These are phyloP conservation scores for Hemibagrus wyckioides DNA, from an alignment of 2,113 vertebrate species.

Conservation along the genomic window DNA sequence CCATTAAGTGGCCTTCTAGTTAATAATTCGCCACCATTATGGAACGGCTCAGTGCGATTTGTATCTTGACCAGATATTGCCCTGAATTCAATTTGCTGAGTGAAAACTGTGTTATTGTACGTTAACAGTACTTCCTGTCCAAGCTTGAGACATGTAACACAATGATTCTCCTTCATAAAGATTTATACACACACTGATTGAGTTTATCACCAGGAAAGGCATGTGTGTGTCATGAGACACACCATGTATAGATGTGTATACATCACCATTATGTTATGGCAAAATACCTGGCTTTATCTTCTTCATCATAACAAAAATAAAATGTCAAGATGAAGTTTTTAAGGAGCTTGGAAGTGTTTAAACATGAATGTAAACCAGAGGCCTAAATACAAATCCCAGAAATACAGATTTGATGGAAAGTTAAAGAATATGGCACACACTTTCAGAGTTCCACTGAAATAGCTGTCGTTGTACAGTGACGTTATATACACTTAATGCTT, in stretches of 20 bases:
- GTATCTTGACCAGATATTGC: slow-evolving; percentile 16
- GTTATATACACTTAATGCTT: neutral
- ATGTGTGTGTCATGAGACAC: slow-evolving; percentile 7
- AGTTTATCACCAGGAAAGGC: slow-evolving; percentile 3
- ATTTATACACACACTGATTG: slow-evolving; percentile 21
- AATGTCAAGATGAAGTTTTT: neutral
- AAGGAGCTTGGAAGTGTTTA: neutral
- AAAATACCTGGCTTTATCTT: neutral
- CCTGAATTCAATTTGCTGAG: neutral
- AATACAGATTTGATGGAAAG: neutral
- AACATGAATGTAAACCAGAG: neutral
- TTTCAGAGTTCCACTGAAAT: neutral
- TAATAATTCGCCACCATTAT: slow-evolving; percentile 49
- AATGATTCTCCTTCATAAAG: neutral
- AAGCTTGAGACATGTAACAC: neutral
- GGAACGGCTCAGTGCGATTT: slow-evolving; percentile 11
- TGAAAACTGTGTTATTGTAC: neutral
- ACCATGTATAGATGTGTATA: neutral
- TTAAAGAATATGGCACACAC: neutral
- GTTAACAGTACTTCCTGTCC: neutral
- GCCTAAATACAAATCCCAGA: neutral
- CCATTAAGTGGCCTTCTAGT: slow-evolving; percentile 30
- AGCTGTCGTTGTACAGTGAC: neutral
- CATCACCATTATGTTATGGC: neutral
- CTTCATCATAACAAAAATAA: neutral